Base-by-base conservation (phyloP, 2,888 invertebrate genomes). In the Hipparchia semele region DNA sequence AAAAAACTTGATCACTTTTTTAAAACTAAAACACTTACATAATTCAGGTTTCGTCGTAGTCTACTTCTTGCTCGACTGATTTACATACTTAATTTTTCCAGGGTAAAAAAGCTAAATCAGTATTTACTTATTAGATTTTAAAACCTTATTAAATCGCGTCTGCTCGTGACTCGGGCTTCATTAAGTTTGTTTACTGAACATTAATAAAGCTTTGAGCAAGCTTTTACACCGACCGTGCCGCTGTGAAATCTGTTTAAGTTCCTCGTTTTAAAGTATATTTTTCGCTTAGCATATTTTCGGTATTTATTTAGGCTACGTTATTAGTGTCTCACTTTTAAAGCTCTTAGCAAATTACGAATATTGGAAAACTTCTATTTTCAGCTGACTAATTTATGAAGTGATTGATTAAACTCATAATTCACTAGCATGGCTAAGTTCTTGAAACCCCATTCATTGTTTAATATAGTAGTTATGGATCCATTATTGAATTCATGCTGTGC, bases 151-250 rank as follows among this genome's bases (percentile, higher is more conserved):
- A 23, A 1, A 51, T 65, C 73, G 74, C 70, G 56, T 54, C 13
- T 64, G 64, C 68, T 60, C 46, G 23, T 74, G 69, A 62, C 62
- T 70, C 71, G 66, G n/a, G 64, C 69, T 58, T 51, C 46, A 72
- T 49, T 51, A 49, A 54, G 68, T 72, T 68, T 69, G 74, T 71
- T 77, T 76, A 75, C 78, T 67, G 72, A 74, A 79, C 81, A 83
- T 83, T 82, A 80, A 81, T 80, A 82, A 79, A 76, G 80, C 70
- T 80, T 80, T 78, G 77, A 72, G 77, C 79, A 79, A 80, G 84
- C 79, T 80, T 80, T 75, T 71, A 64, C 70, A 46, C 46, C 58
- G 65, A 68, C 49, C 59, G 67, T 71, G 60, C 70, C 68, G 71
- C 69, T 73, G 65, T 49, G 13, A 64, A 64, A 64, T 64, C 64